A percentile compares a stretch with the other conserved stretches of the same genome.
These are phyloP conservation scores for Peromyscus polionotus DNA, from an alignment of 2,113 vertebrate species.

Conservation along the genomic window DNA sequence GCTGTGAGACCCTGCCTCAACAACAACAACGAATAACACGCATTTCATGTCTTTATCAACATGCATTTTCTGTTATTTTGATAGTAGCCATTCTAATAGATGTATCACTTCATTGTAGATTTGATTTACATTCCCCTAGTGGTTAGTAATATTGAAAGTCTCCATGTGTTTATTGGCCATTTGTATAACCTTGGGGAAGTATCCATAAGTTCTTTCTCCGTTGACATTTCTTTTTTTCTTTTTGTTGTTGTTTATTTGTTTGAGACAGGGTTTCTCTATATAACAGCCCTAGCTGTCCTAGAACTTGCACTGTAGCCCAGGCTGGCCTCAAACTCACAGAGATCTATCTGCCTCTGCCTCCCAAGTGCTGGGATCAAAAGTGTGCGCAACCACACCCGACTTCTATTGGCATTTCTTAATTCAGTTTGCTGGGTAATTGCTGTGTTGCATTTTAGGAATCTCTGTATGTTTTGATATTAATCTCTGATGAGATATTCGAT, in stretches of 20 bases:
- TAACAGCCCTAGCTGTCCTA: too few species aligned
- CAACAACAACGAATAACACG: not conserved
- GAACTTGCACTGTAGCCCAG: too few species aligned
- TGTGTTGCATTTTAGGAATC: not conserved
- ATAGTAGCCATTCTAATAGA: not conserved
- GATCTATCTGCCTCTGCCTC: too few species aligned
- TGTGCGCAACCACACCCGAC: not conserved
- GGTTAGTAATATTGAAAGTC: not conserved
- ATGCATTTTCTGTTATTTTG: not conserved
- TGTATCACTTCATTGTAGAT: not conserved
- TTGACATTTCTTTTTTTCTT: not conserved
- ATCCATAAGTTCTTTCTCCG: not conserved
- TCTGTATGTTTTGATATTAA: not conserved
- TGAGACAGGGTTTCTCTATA: too few species aligned
- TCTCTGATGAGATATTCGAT: not conserved
- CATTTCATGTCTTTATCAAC: not conserved
- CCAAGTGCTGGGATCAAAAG: too few species aligned
- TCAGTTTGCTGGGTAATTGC: not conserved
- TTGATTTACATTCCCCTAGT: not conserved
- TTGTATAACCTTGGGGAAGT: not conserved
- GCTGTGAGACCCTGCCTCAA: not conserved
- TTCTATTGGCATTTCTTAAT: not conserved
- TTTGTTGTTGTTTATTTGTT: too few species aligned
- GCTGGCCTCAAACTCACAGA: too few species aligned
- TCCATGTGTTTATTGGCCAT: not conserved